phyloP scores from a whole-genome alignment of 2,888 invertebrate genomes.

The Dryocosmus kuriphilus region DNA sequence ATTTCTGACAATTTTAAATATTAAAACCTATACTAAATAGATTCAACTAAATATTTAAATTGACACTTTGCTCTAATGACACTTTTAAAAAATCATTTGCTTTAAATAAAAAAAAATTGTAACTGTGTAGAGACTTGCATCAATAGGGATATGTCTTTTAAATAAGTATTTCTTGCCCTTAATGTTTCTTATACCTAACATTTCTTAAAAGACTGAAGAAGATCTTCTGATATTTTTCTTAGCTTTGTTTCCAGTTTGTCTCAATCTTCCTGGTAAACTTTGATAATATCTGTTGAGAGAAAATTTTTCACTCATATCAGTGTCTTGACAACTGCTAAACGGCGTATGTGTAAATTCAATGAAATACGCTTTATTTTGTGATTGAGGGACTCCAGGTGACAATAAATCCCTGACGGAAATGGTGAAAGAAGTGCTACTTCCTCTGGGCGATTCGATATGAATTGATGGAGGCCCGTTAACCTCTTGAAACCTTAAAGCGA shows the following conservation, averaged over 20 bases:
- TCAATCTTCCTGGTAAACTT: constrained; percentile 1
- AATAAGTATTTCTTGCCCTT: no score
- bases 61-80: neutral
- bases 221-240: neutral
- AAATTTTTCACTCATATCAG: neutral
- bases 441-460: neutral
- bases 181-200: neutral
- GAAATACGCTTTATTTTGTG: neutral
- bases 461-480: neutral
- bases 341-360: neutral
- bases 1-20: neutral
- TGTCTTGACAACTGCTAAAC: neutral
- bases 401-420: neutral
- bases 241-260: neutral
- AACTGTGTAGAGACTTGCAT: neutral
- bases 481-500: neutral
- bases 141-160: neutral
- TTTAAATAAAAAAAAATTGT: neutral
- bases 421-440: neutral
- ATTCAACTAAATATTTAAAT: neutral
- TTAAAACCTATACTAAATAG: neutral
- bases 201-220: neutral
- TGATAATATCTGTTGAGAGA: neutral
- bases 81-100: neutral
- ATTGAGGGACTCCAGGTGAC: neutral